A percentile compares a stretch with the other conserved stretches of the same genome.
phyloP scores from a whole-genome alignment of 2,113 vertebrate genomes.

The Corythaeola cristata region DNA sequence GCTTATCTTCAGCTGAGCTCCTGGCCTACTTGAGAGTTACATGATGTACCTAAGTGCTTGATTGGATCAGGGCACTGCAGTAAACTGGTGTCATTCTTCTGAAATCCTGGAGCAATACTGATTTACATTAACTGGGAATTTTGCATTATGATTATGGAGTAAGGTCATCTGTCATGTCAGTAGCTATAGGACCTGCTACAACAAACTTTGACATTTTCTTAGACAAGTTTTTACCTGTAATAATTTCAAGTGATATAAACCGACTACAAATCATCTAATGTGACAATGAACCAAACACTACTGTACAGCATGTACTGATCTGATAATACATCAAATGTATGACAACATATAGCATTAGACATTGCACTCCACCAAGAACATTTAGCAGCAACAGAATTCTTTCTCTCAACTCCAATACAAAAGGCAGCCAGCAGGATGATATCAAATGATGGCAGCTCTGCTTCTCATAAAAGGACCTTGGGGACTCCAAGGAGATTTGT shows the following conservation, averaged over 20 bases:
- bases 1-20: slow-evolving; percentile 2
- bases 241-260: slow-evolving; percentile 56
- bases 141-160: not conserved
- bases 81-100: slow-evolving; percentile 2
- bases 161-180: slow-evolving; percentile 4
- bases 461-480: slow-evolving; percentile 46
- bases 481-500: slow-evolving; percentile 54
- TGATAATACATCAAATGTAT: slow-evolving; percentile 38
- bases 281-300: slow-evolving; percentile 44
- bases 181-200: not conserved
- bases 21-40: not conserved
- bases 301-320: slow-evolving; percentile 1
- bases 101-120: not conserved
- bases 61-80: not conserved
- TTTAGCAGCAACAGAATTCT: not conserved
- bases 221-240: slow-evolving; percentile 64
- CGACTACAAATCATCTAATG: not conserved
- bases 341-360: slow-evolving; percentile 31
- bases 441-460: slow-evolving; percentile 38
- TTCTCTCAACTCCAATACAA: not conserved
- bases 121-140: not conserved
- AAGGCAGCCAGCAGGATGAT: slow-evolving; percentile 24
- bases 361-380: not conserved
- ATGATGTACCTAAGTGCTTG: not conserved
- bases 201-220: slow-evolving; percentile 36